Percentiles rank a stretch among this genome's conserved stretches.
Conservation (phyloP, 35 echinoderm and acorn worm species). For the Nesometra sesokonis region DNA sequence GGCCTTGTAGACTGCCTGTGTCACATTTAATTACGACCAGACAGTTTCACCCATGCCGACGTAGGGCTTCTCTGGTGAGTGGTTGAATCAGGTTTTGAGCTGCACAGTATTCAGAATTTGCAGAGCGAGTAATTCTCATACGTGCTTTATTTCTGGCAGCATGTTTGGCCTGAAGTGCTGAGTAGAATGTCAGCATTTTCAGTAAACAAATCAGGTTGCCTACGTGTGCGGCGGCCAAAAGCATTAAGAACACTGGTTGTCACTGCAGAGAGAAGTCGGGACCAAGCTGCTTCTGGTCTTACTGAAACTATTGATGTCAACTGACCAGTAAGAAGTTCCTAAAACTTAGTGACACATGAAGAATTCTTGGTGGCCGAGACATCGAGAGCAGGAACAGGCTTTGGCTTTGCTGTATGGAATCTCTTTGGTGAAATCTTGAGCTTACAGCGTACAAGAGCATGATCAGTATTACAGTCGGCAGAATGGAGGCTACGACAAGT, state of each 20-base stretch:
- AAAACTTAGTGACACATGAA: too few relatives aligned
- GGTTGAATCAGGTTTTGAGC: not conserved
- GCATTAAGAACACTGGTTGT: not conserved
- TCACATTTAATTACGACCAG: not conserved
- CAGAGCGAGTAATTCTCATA: not conserved
- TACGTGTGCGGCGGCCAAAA: too few relatives aligned
- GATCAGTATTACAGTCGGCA: too few relatives aligned
- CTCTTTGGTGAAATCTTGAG: not conserved
- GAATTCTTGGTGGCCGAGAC: not conserved
- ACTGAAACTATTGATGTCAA: too few relatives aligned
- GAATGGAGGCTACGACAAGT: conserved; percentile 13
- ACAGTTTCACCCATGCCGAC: not conserved
- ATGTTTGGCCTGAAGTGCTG: conserved; percentile 17
- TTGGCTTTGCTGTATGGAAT: conserved; percentile 7
- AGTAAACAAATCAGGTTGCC: conserved; percentile 20
- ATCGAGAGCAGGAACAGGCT: not conserved
- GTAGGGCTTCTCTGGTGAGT: not conserved
- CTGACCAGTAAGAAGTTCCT: too few relatives aligned
- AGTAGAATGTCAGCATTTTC: conserved; percentile 10
- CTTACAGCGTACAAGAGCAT: too few relatives aligned
- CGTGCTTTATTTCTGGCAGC: not conserved
- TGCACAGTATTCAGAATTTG: not conserved
- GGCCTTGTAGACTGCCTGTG: conserved; percentile 5
- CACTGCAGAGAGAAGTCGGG: too few relatives aligned
- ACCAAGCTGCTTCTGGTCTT: too few relatives aligned